Conservation (phyloP, 37 sponge, comb jelly and placozoan species). For the Halichondria panicea region DNA sequence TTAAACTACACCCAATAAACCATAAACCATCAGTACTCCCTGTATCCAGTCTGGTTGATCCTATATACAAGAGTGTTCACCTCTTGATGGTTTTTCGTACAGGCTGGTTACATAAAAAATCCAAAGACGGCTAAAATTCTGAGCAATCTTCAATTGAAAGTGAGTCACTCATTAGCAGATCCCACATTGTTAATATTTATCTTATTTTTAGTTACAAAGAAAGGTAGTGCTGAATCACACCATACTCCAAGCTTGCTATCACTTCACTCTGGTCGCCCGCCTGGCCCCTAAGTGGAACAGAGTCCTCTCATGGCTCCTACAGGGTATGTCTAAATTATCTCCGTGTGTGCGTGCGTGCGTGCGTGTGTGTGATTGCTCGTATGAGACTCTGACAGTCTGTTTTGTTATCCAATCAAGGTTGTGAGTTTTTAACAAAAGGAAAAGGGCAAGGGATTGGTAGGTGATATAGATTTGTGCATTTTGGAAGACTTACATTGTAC, state of each 20-base stretch:
- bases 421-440: constrained; percentile 41
- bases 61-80: too few species aligned
- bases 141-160: constrained; percentile 2
- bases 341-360: too few species aligned
- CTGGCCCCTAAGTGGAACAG: constrained; percentile 89
- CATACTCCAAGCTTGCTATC: constrained; percentile 52
- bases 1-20: too few species aligned
- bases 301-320: constrained; percentile 47
- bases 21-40: too few species aligned
- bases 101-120: background rate
- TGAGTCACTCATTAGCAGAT: background rate
- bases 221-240: constrained; percentile 6
- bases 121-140: background rate
- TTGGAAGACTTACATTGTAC: too few species aligned
- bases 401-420: constrained; percentile 28
- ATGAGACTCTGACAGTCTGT: too few species aligned
- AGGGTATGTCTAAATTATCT: constrained; percentile 60
- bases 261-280: constrained; percentile 66
- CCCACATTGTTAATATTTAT: too few species aligned
- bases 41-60: too few species aligned
- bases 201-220: background rate
- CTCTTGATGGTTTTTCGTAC: too few species aligned
- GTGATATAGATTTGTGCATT: background rate
- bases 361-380: too few species aligned
- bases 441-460: constrained; percentile 48